phyloP scores from a whole-genome alignment of 1,140 invertebrate genomes.

The Atta colombica region DNA sequence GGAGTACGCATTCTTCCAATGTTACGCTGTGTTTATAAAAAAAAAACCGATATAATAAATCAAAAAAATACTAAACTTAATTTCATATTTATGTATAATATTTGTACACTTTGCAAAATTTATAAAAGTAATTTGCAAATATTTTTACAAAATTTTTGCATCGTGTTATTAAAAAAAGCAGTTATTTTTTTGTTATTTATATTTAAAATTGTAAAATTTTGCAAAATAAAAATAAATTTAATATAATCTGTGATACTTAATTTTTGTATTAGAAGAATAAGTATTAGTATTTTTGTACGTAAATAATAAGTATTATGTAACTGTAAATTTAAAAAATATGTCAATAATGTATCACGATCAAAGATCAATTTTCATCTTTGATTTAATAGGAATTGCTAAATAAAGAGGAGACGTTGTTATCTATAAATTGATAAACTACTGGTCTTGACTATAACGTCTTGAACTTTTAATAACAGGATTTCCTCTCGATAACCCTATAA shows the following conservation, averaged over 20 bases:
- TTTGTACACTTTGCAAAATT: not conserved
- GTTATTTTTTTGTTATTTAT: not conserved
- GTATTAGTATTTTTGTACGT: not conserved
- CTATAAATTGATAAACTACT: slow-evolving; percentile 54
- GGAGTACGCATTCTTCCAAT: not conserved
- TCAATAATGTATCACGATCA: not conserved
- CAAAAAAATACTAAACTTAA: not conserved
- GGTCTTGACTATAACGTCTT: not conserved
- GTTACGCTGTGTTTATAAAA: not conserved
- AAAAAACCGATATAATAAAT: not conserved
- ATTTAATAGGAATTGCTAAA: not conserved
- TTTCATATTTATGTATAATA: not conserved
- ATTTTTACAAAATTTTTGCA: not conserved
- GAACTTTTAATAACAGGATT: slow-evolving; percentile 49
- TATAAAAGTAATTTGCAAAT: not conserved
- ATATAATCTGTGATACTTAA: not conserved
- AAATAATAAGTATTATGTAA: slow-evolving; percentile 3
- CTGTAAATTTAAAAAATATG: not conserved
- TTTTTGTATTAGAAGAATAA: not conserved
- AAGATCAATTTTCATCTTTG: not conserved
- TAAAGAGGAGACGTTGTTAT: not conserved
- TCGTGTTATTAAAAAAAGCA: not conserved
- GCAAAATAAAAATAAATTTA: not conserved
- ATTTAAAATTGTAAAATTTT: not conserved
- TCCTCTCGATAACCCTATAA: slow-evolving; percentile 57